phyloP scores from a whole-genome alignment of 2,113 vertebrate species.

The Rattus norvegicus region GRCr8 NC_086027.1:29745501-29746000 shows the following conservation, averaged over 20 bases:
- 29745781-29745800: constrained; percentile 81
- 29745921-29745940: constrained; percentile 56
- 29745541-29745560: constrained; percentile 91
- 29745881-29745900: constrained; percentile 23
- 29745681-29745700: constrained; percentile 92
- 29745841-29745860: constrained; percentile 68
- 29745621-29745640: constrained; percentile 91
- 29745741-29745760: constrained; percentile 90
- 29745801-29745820: constrained; percentile 85
- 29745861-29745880: background rate
- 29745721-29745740: constrained; percentile 91
- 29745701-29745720: constrained; percentile 90
- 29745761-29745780: constrained; percentile 90
- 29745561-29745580: constrained; percentile 87
- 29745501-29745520: constrained; percentile 86
- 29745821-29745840: constrained; percentile 73
- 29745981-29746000: background rate
- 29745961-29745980: constrained; percentile 34
- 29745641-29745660: constrained; percentile 84
- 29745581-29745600: constrained; percentile 88
- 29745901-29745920: background rate
- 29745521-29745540: constrained; percentile 86
- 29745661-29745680: constrained; percentile 87
- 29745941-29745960: constrained; percentile 10
- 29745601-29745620: constrained; percentile 93